Evolutionary conservation across 2,113 vertebrate genomes (phyloP).

Genomic region (Dipodomys ordii): DNA sequence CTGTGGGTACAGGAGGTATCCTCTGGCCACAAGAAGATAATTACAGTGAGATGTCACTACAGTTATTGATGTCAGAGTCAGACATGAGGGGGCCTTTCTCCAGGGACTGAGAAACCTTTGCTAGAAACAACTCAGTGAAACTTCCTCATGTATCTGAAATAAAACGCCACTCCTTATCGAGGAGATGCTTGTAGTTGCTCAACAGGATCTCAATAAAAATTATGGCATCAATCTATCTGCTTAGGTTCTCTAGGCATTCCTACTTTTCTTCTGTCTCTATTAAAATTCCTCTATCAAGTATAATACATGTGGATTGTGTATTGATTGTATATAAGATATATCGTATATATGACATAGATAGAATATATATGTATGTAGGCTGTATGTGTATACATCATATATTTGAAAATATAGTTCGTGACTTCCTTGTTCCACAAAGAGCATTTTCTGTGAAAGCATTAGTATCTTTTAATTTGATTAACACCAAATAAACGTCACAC

Average conservation of each 20-base stretch:
- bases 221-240: neutral
- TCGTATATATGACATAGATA: neutral
- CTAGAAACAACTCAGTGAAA: neutral
- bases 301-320: neutral
- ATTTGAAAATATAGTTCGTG: neutral
- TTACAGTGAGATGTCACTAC: neutral
- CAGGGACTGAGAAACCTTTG: neutral
- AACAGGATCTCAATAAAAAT: neutral
- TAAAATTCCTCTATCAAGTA: neutral
- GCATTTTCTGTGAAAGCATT: neutral
- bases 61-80: neutral
- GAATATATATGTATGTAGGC: neutral
- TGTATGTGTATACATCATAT: neutral
- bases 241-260: neutral
- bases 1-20: neutral
- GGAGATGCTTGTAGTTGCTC: neutral
- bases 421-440: neutral
- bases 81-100: fast-evolving
- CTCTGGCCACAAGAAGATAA: no score
- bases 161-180: neutral
- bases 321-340: neutral
- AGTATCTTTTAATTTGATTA: neutral
- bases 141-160: neutral
- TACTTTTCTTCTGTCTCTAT: neutral
- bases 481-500: neutral